phyloP scores from a whole-genome alignment of 2,113 vertebrate genomes.

The Piprites chloris region DNA sequence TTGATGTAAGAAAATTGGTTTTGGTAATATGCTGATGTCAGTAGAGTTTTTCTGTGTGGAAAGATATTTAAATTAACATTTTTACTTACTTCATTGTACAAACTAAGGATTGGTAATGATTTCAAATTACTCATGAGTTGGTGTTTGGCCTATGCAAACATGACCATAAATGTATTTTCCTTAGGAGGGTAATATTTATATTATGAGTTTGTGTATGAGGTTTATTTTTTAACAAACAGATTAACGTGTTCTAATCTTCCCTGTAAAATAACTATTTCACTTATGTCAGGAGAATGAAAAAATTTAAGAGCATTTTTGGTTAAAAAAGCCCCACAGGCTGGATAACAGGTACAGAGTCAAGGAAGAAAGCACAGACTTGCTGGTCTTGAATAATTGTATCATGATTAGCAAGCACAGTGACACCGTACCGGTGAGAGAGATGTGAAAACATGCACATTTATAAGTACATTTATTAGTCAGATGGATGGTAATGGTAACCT shows the following conservation, averaged over 20 bases:
- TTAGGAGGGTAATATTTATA: slow-evolving; percentile 44
- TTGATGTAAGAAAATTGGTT: slow-evolving; percentile 98
- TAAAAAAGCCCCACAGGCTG: neutral
- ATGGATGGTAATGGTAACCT: neutral
- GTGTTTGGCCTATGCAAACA: slow-evolving; percentile 30
- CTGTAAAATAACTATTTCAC: neutral
- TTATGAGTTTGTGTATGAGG: neutral
- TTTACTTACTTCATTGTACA: slow-evolving; percentile 69
- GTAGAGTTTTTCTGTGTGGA: slow-evolving; percentile 80
- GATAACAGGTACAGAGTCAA: neutral
- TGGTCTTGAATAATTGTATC: neutral
- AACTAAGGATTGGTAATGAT: slow-evolving; percentile 71
- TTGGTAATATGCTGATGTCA: slow-evolving; percentile 95
- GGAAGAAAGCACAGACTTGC: neutral
- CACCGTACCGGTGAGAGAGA: neutral
- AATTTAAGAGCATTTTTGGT: neutral
- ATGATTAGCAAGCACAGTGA: neutral
- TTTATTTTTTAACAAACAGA: slow-evolving; percentile 10
- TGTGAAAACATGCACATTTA: slow-evolving; percentile 4
- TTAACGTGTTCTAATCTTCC: neutral
- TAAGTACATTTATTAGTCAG: slow-evolving; percentile 17
- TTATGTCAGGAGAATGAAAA: neutral
- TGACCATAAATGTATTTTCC: slow-evolving; percentile 48
- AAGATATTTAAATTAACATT: slow-evolving; percentile 77
- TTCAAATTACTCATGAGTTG: slow-evolving; percentile 64